These are phyloP conservation scores for Chascanopsetta lugubris DNA, from an alignment of 2,113 vertebrate species.

Conservation along the genomic window DNA sequence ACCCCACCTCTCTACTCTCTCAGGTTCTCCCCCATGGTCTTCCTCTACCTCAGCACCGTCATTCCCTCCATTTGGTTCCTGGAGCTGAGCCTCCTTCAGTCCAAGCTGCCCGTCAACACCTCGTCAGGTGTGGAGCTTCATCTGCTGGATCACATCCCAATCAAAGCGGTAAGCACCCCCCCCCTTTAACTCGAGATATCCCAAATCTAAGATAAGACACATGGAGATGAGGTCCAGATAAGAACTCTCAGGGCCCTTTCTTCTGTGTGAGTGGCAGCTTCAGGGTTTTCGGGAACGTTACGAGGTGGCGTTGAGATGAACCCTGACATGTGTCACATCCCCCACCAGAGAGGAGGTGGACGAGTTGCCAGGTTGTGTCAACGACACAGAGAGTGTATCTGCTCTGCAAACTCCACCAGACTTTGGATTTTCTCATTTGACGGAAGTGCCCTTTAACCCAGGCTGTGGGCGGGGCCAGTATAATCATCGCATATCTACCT, in stretches of 20 bases:
- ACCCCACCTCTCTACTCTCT: constrained; percentile 43
- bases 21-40: constrained; percentile 82
- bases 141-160: constrained; percentile 69
- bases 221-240: constrained; percentile 56
- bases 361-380: too few species aligned
- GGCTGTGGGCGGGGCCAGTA: too few species aligned
- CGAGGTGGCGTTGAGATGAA: constrained; percentile 29
- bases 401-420: too few species aligned
- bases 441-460: too few species aligned
- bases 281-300: constrained; percentile 26
- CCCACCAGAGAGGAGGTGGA: background rate
- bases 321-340: background rate
- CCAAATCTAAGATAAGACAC: too few species aligned
- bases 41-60: constrained; percentile 81
- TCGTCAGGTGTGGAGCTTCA: constrained; percentile 60
- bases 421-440: background rate
- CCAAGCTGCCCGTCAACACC: constrained; percentile 68
- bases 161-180: constrained; percentile 67
- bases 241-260: constrained; percentile 49
- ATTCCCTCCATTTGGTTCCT: constrained; percentile 82
- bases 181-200: too few species aligned
- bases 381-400: too few species aligned
- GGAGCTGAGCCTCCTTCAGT: constrained; percentile 78
- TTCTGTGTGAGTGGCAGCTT: constrained; percentile 44
- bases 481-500: too few species aligned